A percentile compares a stretch with the other conserved stretches of the same genome.
phyloP scores from a whole-genome alignment of 2,797 vertebrate species.

The Anas acuta region DNA sequence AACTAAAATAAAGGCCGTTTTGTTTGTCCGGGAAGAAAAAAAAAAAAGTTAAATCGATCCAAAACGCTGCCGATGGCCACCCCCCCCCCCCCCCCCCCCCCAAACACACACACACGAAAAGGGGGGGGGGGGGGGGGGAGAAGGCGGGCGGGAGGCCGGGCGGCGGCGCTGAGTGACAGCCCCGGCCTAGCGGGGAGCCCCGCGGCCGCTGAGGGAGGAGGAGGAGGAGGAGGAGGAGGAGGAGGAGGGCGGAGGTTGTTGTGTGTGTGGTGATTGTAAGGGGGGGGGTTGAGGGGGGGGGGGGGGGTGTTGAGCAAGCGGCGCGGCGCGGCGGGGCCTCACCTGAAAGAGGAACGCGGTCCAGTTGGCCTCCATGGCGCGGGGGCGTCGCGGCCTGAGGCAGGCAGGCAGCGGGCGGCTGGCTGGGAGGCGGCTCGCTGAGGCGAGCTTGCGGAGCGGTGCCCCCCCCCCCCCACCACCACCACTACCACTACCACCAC shows the following conservation, averaged over 20 bases:
- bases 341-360: slow-evolving; percentile 76
- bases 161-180: slow-evolving; percentile 61
- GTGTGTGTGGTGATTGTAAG: too few species aligned
- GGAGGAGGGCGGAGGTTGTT: too few species aligned
- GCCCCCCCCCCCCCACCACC: slow-evolving; percentile 15
- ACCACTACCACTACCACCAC: too few species aligned
- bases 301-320: too few species aligned
- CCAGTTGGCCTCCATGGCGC: slow-evolving; percentile 79
- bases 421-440: slow-evolving; percentile 20
- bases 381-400: background rate
- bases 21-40: too few species aligned
- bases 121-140: background rate
- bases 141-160: slow-evolving; percentile 56
- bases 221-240: background rate
- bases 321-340: too few species aligned
- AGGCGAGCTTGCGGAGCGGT: background rate
- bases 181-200: slow-evolving; percentile 55
- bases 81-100: background rate
- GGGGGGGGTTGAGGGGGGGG: too few species aligned
- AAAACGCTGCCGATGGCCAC: too few species aligned
- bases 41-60: too few species aligned
- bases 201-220: slow-evolving; percentile 49
- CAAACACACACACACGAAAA: too few species aligned
- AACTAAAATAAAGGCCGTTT: too few species aligned
- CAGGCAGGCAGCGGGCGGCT: background rate